Conservation (phyloP, 2,888 invertebrate genomes). For the Calameuta filiformis region DNA sequence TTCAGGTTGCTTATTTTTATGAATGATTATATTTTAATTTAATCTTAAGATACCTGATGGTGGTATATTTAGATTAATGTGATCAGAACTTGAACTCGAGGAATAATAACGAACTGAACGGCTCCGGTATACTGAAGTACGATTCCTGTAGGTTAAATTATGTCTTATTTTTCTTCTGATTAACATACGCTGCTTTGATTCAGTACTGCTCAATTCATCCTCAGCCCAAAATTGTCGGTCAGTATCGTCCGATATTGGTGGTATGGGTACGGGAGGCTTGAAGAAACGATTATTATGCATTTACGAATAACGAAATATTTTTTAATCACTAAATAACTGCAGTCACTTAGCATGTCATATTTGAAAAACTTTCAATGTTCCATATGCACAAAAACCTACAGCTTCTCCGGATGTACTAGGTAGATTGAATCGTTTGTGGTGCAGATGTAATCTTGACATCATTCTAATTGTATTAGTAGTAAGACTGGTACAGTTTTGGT, state of each 20-base stretch:
- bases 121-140: slow-evolving; percentile 36
- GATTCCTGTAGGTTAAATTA: slow-evolving; percentile 50
- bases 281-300: slow-evolving; percentile 5
- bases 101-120: slow-evolving; percentile 36
- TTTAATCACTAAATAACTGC: not conserved
- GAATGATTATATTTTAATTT: not conserved
- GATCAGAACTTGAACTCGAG: slow-evolving; percentile 45
- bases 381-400: slow-evolving; percentile 34
- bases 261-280: slow-evolving; percentile 31
- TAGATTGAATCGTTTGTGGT: slow-evolving; percentile 28
- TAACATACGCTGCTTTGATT: slow-evolving; percentile 38
- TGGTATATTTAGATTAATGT: slow-evolving; percentile 15
- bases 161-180: slow-evolving; percentile 41
- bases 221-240: slow-evolving; percentile 57
- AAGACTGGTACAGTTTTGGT: slow-evolving; percentile 28
- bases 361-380: not conserved
- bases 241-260: slow-evolving; percentile 44
- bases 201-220: slow-evolving; percentile 51
- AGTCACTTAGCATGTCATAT: not conserved
- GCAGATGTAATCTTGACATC: slow-evolving; percentile 31
- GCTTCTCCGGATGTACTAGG: slow-evolving; percentile 33
- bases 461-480: slow-evolving; percentile 23
- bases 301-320: not conserved
- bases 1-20: not conserved
- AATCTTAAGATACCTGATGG: slow-evolving; percentile 21